phyloP scores from a whole-genome alignment of 2,113 vertebrate genomes.

The Lepisosteus oculatus region DNA sequence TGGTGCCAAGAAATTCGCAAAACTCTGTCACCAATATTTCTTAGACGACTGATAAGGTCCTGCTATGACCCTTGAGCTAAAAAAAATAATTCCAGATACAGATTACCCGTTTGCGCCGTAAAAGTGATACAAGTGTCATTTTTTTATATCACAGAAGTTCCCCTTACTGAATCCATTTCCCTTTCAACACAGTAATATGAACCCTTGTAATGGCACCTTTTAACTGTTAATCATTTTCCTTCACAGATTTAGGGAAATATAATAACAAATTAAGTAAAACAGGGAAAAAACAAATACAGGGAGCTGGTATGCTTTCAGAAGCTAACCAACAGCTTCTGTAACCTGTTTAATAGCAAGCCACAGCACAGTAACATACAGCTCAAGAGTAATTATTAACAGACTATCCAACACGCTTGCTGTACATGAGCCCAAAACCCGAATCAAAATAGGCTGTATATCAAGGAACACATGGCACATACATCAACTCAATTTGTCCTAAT shows the following conservation, averaged over 20 bases:
- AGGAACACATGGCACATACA: too few species aligned
- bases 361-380: neutral
- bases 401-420: too few species aligned
- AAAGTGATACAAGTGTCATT: neutral
- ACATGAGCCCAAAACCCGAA: too few species aligned
- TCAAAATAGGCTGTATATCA: too few species aligned
- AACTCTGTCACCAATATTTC: conserved; percentile 3
- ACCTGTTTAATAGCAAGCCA: neutral
- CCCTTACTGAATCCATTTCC: neutral
- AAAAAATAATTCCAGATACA: neutral
- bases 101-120: neutral
- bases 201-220: neutral
- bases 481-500: too few species aligned
- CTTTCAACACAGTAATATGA: neutral
- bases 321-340: neutral
- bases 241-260: neutral
- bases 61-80: neutral
- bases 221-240: neutral
- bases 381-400: neutral
- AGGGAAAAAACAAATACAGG: neutral
- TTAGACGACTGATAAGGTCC: neutral
- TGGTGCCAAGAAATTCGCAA: conserved; percentile 55
- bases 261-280: too few species aligned
- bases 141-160: too few species aligned
- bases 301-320: neutral